These are phyloP conservation scores for Enteromius trimaculatus DNA, from an alignment of 2,797 vertebrate genomes.

Conservation along the genomic window DNA sequence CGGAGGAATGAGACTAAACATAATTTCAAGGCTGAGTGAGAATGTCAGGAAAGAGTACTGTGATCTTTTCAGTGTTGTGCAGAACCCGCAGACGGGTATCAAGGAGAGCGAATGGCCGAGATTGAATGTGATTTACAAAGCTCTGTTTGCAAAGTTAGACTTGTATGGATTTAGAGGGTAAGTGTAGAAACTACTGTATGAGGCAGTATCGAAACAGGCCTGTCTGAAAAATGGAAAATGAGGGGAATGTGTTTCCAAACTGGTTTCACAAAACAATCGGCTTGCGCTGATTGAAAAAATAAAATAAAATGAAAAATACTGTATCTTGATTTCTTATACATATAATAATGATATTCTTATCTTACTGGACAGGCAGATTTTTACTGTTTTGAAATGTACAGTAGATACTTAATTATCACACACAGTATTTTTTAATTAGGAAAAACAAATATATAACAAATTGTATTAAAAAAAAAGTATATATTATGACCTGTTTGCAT, in stretches of 20 bases:
- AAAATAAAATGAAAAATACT: no score
- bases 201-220: not conserved
- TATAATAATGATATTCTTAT: no score
- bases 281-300: not conserved
- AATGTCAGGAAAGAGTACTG: constrained; percentile 43
- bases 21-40: constrained; percentile 42
- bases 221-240: not conserved
- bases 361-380: no score
- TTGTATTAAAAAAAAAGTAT: no score
- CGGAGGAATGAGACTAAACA: constrained; percentile 43
- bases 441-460: no score
- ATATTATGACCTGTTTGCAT: no score
- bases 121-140: constrained; percentile 30
- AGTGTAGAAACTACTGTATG: not conserved
- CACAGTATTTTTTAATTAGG: no score
- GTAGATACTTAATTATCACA: no score
- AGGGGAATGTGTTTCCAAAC: not conserved
- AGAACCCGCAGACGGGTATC: constrained; percentile 7
- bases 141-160: constrained; percentile 3
- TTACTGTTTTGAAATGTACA: no score
- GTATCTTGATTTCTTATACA: no score
- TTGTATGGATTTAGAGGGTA: not conserved
- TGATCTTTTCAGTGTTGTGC: constrained; percentile 38
- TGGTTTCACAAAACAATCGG: not conserved
- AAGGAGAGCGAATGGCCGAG: not conserved